phyloP scores from a whole-genome alignment of 2,113 vertebrate genomes.

The Neolamprologus cancellatus region DNA sequence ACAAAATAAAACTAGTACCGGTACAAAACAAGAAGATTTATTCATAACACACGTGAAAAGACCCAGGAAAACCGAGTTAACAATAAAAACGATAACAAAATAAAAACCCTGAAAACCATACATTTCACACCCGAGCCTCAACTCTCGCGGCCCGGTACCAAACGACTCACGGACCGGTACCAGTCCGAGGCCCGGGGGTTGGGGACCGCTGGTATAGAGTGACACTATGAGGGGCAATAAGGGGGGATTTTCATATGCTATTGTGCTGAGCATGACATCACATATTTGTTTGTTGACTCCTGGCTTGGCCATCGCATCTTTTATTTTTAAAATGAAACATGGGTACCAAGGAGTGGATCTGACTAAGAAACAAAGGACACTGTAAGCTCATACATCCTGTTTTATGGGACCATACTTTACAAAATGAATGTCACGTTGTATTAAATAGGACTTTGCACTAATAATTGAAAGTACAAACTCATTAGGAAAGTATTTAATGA shows the following conservation, averaged over 20 bases:
- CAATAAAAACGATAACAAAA: not conserved
- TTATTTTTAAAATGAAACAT: not conserved
- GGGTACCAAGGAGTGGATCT: not conserved
- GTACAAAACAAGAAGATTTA: too few relatives aligned
- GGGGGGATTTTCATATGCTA: not conserved
- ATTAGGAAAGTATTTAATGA: not conserved
- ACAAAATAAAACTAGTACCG: not conserved
- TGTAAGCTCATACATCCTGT: not conserved
- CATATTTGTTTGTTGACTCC: not conserved
- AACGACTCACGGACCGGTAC: fast-evolving
- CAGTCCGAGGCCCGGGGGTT: fast-evolving
- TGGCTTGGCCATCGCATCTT: not conserved
- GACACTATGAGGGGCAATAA: not conserved
- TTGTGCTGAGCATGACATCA: not conserved
- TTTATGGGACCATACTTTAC: not conserved
- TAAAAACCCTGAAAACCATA: not conserved
- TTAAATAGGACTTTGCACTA: not conserved
- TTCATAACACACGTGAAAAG: too few relatives aligned
- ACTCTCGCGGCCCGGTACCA: not conserved
- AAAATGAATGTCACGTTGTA: not conserved
- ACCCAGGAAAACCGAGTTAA: too few relatives aligned
- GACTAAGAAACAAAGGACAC: not conserved
- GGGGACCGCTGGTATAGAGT: not conserved
- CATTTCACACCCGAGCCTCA: not conserved
- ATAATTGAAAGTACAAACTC: not conserved